Evolutionary conservation across 2,797 vertebrate species (phyloP).

Genomic region (Synanceia verrucosa): DNA sequence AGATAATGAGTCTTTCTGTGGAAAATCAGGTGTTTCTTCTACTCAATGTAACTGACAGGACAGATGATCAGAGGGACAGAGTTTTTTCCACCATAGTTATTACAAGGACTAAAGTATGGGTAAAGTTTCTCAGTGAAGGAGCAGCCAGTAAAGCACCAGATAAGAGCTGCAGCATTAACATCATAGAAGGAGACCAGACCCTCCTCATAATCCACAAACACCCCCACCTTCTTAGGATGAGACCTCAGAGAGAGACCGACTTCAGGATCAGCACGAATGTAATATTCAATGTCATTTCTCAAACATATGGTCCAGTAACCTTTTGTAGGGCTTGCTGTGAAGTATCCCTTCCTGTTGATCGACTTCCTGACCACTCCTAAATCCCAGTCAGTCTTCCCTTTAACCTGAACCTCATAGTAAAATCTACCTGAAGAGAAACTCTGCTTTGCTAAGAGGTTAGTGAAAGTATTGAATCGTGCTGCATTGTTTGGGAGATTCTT

Average conservation of each 20-base stretch:
- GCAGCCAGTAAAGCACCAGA: no score
- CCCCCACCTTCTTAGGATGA: no score
- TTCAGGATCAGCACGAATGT: rapidly evolving
- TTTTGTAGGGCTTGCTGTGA: neutral
- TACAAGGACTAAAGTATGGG: neutral
- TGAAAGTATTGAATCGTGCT: no score
- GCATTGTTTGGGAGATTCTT: no score
- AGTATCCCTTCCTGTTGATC: neutral
- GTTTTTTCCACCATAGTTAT: neutral
- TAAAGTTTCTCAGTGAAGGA: no score
- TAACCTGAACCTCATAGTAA: neutral
- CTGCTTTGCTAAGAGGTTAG: no score
- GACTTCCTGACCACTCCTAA: neutral
- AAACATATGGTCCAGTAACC: neutral
- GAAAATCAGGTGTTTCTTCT: neutral
- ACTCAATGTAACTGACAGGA: neutral
- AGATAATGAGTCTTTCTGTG: neutral
- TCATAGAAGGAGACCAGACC: no score
- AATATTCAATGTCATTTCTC: neutral
- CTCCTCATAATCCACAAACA: no score
- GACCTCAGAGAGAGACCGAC: rapidly evolving
- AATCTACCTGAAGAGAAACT: no score
- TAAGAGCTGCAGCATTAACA: no score
- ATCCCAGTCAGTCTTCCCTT: rapidly evolving
- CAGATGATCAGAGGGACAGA: neutral